A percentile compares a stretch with the other conserved stretches of the same genome.
Evolutionary conservation across 53 echinoderm and acorn worm genomes (phyloP).

Genomic region (Crossaster papposus): DNA sequence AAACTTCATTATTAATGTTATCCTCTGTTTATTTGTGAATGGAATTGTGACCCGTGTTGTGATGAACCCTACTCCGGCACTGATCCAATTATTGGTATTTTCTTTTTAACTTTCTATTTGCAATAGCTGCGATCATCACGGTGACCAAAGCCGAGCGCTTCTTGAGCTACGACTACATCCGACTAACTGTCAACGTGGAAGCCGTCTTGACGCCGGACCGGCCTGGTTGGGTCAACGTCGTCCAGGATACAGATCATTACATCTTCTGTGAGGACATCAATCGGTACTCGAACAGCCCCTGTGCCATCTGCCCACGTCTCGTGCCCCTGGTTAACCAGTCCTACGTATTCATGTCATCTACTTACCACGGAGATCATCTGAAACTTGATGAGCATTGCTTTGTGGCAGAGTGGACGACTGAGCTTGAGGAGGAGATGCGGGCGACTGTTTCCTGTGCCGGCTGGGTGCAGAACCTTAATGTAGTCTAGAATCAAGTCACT

Average conservation of each 20-base stretch:
- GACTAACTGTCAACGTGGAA: constrained; percentile 25
- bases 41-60: not conserved
- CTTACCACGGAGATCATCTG: constrained; percentile 1
- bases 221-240: not conserved
- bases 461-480: constrained; percentile 11
- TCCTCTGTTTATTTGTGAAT: too few species aligned
- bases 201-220: constrained; percentile 17
- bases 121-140: not conserved
- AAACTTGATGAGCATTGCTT: constrained; percentile 39
- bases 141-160: constrained; percentile 26
- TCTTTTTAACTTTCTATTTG: not conserved
- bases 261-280: constrained; percentile 5
- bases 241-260: not conserved
- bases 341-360: constrained; percentile 37
- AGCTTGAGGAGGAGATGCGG: not conserved
- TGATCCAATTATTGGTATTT: not conserved
- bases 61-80: not conserved
- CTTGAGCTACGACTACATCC: constrained; percentile 16
- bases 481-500: not conserved
- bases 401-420: constrained; percentile 48
- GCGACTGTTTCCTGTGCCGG: not conserved
- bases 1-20: too few species aligned
- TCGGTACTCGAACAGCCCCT: not conserved
- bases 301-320: constrained; percentile 19
- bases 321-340: constrained; percentile 33